Evolutionary conservation across 2,113 vertebrate genomes (phyloP).

Genomic region (Pelvicachromis taeniatus): DNA sequence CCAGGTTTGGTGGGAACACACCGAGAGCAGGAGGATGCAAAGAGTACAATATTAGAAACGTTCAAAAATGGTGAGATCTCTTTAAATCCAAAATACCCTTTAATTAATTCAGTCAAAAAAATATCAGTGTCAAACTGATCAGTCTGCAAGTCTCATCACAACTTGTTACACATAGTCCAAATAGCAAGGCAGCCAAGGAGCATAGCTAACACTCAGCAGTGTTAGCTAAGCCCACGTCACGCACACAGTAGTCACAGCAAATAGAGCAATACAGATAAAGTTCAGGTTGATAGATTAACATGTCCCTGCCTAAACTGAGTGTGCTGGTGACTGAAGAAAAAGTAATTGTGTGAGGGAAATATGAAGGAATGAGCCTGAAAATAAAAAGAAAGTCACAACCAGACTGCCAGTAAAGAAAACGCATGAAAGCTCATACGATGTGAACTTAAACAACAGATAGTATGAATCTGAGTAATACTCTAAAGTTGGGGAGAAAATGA

Average conservation of each 20-base stretch:
- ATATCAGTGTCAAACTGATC: neutral
- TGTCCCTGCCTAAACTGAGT: neutral
- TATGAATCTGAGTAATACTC: neutral
- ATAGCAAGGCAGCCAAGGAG: neutral
- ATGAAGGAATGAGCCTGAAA: neutral
- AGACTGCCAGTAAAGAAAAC: neutral
- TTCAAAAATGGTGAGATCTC: neutral
- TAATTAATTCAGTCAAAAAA: neutral
- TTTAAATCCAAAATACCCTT: neutral
- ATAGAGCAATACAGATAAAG: neutral
- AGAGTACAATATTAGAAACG: neutral
- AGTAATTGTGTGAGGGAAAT: neutral
- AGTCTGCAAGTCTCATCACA: neutral
- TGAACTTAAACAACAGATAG: neutral
- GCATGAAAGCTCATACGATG: neutral
- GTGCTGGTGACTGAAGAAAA: neutral
- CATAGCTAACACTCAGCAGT: neutral
- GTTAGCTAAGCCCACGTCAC: neutral
- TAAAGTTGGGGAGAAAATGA: neutral
- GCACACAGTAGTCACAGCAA: neutral
- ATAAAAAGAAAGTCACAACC: neutral
- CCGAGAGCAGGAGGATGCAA: too few relatives aligned
- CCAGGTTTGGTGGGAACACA: too few relatives aligned
- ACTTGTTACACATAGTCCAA: neutral
- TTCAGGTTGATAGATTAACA: neutral